A percentile compares a stretch with the other conserved stretches of the same genome.
Conservation (phyloP, 2,888 invertebrate species). For the Anorthoa munda region DNA sequence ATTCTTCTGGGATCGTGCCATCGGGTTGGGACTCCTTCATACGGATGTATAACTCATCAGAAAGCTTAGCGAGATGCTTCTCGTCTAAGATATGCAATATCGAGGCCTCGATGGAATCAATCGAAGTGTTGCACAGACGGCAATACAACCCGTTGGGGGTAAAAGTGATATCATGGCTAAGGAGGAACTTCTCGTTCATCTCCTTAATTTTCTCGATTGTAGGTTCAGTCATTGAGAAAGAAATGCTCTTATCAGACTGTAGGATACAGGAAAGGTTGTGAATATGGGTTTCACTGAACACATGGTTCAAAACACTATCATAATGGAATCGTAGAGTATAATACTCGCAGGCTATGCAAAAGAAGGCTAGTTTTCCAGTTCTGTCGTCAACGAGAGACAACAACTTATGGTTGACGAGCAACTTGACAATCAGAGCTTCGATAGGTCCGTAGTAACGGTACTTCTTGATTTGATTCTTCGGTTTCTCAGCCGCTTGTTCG, state of each 20-base stretch:
- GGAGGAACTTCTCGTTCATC: constrained; percentile 83
- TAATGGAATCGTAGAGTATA: constrained; percentile 87
- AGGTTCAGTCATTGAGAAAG: constrained; percentile 78
- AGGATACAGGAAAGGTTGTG: constrained; percentile 85
- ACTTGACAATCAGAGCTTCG: constrained; percentile 81
- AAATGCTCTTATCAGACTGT: constrained; percentile 83
- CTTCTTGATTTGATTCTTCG: constrained; percentile 84
- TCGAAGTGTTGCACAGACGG: constrained; percentile 77
- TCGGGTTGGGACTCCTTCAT: constrained; percentile 80
- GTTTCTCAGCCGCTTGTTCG: constrained; percentile 81
- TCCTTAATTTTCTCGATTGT: constrained; percentile 83
- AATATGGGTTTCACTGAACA: constrained; percentile 86
- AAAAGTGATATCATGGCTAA: constrained; percentile 76
- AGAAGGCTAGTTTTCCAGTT: constrained; percentile 87
- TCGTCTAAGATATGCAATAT: constrained; percentile 86
- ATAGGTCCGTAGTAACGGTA: constrained; percentile 88
- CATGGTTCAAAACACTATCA: constrained; percentile 86
- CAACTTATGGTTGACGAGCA: constrained; percentile 83
- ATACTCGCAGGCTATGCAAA: constrained; percentile 88
- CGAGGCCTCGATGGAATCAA: constrained; percentile 78
- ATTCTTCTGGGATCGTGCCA: constrained; percentile 84
- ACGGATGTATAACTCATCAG: constrained; percentile 83
- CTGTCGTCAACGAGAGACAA: constrained; percentile 85
- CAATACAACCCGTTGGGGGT: constrained; percentile 76
- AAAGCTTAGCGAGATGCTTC: constrained; percentile 83